Evolutionary conservation across 1,140 invertebrate species (phyloP), one percentile per base, ranked within the genome.

Genomic region (Megalonaias nervosa): DNA sequence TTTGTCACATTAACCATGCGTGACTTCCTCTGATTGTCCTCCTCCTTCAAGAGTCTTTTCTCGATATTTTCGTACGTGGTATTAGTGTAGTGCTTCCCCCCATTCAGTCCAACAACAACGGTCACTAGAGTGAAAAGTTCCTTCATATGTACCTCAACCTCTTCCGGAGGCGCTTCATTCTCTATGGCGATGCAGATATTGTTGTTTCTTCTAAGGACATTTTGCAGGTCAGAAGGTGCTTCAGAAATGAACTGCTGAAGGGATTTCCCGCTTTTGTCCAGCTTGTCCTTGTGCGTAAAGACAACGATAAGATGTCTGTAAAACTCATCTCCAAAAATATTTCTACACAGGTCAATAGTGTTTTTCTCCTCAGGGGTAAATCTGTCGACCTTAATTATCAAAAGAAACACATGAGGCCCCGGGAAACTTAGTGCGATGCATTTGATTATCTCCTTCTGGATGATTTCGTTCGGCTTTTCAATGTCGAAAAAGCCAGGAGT

Each of bases 401-500:
- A 60, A 9, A 75, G n/a, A 48, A 75, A 38, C 1, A 66, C 74
- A 31, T 75, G 74, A 4, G 74, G 74, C 12, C 74, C 74, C 0
- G 74, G 74, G 0, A 38, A 12, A 3, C 67, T 62, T 14, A 75
- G 19, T 14, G 16, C 31, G 4, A 75, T 59, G 14, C 57, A 69
- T 69, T 67, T 69, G 9, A 67, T 16, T 12, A 74, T 64, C 67
- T 74, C 73, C n/a, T 48, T 66, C 14, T 38, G 48, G 4, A 74
- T 67, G 58, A 67, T 64, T 21, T 5, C n/a, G 16, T 74, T 67
- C 19, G 26, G 58, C n/a, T 26, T 19, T 60, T 58, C 57, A 4
- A 66, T 74, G 56, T 74, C 73, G n/a, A 59, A 74, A 64, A 74
- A 67, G 4, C 73, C 73, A 3, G 73, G 73, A 14, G 73, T 74